phyloP scores from a whole-genome alignment of 2,797 vertebrate species.

The Anguilla anguilla region DNA sequence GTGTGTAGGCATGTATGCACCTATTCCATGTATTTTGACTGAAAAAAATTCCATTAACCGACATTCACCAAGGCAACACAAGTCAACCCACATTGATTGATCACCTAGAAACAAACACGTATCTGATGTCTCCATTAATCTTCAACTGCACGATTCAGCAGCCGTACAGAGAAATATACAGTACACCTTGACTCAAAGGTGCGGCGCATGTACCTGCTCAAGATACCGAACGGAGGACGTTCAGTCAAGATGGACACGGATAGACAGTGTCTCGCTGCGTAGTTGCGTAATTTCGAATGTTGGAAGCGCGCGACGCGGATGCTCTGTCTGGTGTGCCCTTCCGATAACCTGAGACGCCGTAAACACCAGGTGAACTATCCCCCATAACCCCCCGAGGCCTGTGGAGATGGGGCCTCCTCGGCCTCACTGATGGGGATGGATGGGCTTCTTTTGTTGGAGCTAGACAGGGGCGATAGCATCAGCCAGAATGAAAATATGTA shows the following conservation, averaged over 20 bases:
- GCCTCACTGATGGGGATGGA: constrained; percentile 31
- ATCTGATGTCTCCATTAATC: constrained; percentile 37
- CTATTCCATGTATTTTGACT: constrained; percentile 20
- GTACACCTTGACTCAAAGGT: not conserved
- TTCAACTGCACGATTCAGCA: constrained; percentile 23
- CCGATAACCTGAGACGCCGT: constrained; percentile 41
- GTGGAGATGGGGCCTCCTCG: constrained; percentile 17
- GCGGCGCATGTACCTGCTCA: constrained; percentile 15
- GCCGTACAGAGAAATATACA: not conserved
- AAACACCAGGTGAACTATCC: constrained; percentile 41
- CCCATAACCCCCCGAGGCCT: constrained; percentile 5
- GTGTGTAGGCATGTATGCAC: not conserved
- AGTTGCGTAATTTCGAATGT: constrained; percentile 22
- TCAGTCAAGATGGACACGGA: constrained; percentile 17
- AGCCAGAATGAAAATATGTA: constrained; percentile 30
- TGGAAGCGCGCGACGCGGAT: constrained; percentile 9
- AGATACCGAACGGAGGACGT: constrained; percentile 13
- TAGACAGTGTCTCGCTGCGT: not conserved
- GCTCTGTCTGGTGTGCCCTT: constrained; percentile 29
- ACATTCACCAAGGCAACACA: constrained; percentile 22
- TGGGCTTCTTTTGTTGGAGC: constrained; percentile 38
- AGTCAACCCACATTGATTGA: constrained; percentile 34
- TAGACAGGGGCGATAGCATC: constrained; percentile 36
- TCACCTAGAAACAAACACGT: constrained; percentile 40
- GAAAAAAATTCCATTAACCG: constrained; percentile 18